Conservation (phyloP, 2,888 invertebrate genomes). For the Uloborus plumipes region DNA sequence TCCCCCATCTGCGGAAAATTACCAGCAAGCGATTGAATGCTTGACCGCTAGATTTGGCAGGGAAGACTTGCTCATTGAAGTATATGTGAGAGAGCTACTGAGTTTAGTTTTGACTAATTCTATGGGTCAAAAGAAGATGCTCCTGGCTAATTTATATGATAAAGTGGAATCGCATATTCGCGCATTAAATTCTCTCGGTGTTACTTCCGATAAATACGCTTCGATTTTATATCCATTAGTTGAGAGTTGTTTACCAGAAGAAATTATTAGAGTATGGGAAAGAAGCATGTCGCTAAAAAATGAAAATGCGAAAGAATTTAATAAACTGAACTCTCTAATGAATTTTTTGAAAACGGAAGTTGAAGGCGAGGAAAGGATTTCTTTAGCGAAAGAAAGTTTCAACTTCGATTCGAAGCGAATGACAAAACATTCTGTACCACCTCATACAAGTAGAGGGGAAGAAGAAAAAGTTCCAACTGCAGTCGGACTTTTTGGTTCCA, state of each 20-base stretch:
- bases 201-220: neutral
- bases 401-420: neutral
- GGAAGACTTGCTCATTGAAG: constrained; percentile 67
- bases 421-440: neutral
- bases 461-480: no score
- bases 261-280: constrained; percentile 1
- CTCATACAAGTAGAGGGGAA: no score
- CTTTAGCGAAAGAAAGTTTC: neutral
- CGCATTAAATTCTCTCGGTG: neutral
- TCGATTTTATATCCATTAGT: neutral
- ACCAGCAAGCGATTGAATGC: constrained; percentile 66
- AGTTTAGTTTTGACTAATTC: constrained; percentile 65
- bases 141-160: neutral
- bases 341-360: neutral
- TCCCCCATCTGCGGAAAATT: constrained; percentile 66
- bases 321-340: neutral
- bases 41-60: constrained; percentile 61
- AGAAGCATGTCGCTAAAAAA: neutral
- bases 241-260: neutral
- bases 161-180: neutral
- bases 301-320: neutral
- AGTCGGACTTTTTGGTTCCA: no score
- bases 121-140: neutral
- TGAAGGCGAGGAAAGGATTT: neutral
- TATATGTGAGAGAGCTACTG: constrained; percentile 68